Evolutionary conservation across 1,140 invertebrate genomes (phyloP), one percentile per base, ranked within the genome.

Genomic region (Bombus huntii): DNA sequence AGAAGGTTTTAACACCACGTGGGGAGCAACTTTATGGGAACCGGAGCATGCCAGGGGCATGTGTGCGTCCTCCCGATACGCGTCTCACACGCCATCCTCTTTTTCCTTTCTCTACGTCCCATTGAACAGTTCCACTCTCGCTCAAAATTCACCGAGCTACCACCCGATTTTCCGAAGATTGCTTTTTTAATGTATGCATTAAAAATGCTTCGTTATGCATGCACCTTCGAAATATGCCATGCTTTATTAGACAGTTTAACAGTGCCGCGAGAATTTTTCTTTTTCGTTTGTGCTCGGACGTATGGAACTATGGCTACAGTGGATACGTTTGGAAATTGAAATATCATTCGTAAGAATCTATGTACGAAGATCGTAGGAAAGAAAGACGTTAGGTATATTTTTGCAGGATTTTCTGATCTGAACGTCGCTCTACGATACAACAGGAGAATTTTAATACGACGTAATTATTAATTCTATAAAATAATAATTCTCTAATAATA

Each of bases 11-110:
- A 47, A 86, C 90, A 90, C 92, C 92, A 93, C 93, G 93, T 93
- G 93, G 91, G 91, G 92, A 91, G 91, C 81, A 76, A 39, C 42
- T 93, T 93, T 90, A 93, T 93, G 93, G 91, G 93, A 93, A 93
- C 89, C 91, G 80, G 79, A 87, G 86, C 92, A 89, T 87, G 86
- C 90, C 89, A 91, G 89, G 90, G 90, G 86, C 92, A 77, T 92
- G 76, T 82, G 57, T 78, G 70, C 68, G 22, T 31, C n/a, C 42
- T 22, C 57, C 13, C 68, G 72, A 31, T 65, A 78, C 59, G 77
- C 65, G 34, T 75, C n/a, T 77, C 75, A 22, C 57, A 39, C 34
- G 37, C 42, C 59, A 13, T n/a, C 10, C 25, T 22, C 57, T 12
- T 37, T 42, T 22, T 42, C 37, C 25, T 74, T 37, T 39, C 37